These are phyloP conservation scores for Xylocopa sonorina DNA, from an alignment of 1,140 invertebrate species.

Conservation along the genomic window DNA sequence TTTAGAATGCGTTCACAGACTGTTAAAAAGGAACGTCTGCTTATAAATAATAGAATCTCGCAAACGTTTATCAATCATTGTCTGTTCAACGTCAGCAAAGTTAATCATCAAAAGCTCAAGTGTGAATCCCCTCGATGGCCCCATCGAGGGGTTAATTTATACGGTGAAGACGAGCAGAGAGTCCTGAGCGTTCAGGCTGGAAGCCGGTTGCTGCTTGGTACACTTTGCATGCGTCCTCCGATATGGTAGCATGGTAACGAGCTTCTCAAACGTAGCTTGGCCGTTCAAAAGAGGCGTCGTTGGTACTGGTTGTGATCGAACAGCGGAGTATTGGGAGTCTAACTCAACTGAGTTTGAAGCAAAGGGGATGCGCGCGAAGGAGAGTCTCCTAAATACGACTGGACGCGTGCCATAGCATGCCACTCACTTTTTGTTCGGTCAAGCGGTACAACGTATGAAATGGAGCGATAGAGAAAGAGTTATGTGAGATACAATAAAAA, in stretches of 20 bases:
- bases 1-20: neutral
- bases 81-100: neutral
- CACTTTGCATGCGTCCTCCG: conserved; percentile 51
- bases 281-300: too few species aligned
- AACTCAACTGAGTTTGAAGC: too few species aligned
- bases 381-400: too few species aligned
- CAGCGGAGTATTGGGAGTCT: too few species aligned
- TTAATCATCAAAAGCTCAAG: neutral
- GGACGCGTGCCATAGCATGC: too few species aligned
- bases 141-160: neutral
- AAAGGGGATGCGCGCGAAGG: too few species aligned
- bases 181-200: conserved; percentile 21
- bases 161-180: conserved; percentile 14
- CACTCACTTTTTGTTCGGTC: too few species aligned
- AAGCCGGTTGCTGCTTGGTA: conserved; percentile 29
- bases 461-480: neutral
- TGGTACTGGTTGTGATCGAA: too few species aligned
- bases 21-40: too few species aligned
- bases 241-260: conserved; percentile 1
- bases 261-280: conserved; percentile 22
- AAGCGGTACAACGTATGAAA: conserved; percentile 20
- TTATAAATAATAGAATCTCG: too few species aligned
- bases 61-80: neutral
- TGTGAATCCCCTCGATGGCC: neutral
- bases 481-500: neutral